These are phyloP conservation scores for Neopipo cinnamomea DNA, from an alignment of 2,113 vertebrate genomes.

Conservation along the genomic window DNA sequence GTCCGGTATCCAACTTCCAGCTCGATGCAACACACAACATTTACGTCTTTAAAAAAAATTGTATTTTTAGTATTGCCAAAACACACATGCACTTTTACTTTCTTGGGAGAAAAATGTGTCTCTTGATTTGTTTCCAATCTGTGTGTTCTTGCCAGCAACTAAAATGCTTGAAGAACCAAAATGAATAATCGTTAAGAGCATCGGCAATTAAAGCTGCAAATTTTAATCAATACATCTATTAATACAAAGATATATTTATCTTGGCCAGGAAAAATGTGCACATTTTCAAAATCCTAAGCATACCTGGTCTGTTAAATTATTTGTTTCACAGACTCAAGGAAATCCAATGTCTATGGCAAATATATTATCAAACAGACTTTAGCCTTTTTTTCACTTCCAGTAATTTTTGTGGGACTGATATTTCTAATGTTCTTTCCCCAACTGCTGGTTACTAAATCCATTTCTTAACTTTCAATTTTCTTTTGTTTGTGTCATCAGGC, in stretches of 20 bases:
- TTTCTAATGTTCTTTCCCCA: conserved; percentile 36
- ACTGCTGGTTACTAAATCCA: conserved; percentile 58
- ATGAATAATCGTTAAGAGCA: conserved; percentile 73
- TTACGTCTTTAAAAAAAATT: conserved; percentile 22
- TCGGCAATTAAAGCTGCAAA: conserved; percentile 72
- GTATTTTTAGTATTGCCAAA: conserved; percentile 66
- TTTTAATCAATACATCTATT: conserved; percentile 74
- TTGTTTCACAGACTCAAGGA: conserved; percentile 68
- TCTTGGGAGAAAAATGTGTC: conserved; percentile 76
- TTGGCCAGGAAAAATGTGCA: conserved; percentile 47
- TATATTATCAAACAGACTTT: conserved; percentile 62
- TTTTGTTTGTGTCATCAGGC: conserved; percentile 74
- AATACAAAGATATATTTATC: conserved; percentile 67
- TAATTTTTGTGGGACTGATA: conserved; percentile 48
- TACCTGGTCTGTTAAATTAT: conserved; percentile 62
- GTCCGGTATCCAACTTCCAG: conserved; percentile 42
- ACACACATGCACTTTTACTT: conserved; percentile 75
- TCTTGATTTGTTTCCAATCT: conserved; percentile 77
- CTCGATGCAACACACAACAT: conserved; percentile 57
- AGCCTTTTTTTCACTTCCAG: conserved; percentile 61
- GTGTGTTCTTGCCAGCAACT: conserved; percentile 68
- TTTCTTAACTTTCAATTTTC: conserved; percentile 73
- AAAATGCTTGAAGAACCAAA: conserved; percentile 71
- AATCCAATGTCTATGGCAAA: conserved; percentile 65
- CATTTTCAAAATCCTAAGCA: conserved; percentile 42